Evolutionary conservation across 2,888 invertebrate species (phyloP).

Genomic region (Himalopsyche japonica): DNA sequence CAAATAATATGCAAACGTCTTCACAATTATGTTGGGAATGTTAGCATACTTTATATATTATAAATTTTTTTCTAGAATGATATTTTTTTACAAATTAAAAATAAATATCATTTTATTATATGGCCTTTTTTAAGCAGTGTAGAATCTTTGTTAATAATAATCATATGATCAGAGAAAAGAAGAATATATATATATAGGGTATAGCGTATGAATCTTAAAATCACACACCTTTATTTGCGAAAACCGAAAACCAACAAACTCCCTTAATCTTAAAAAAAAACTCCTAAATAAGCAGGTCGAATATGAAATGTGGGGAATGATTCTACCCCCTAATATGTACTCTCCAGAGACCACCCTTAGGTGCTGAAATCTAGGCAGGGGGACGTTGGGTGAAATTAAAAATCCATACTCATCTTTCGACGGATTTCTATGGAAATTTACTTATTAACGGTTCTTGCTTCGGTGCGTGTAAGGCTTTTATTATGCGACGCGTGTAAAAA

Average conservation of each 20-base stretch:
- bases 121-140: too few species aligned
- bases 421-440: conserved; percentile 39
- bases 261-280: conserved; percentile 24
- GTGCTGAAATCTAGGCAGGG: conserved; percentile 21
- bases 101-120: too few species aligned
- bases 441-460: conserved; percentile 34
- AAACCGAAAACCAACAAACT: background rate
- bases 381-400: conserved; percentile 35
- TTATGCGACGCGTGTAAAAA: conserved; percentile 35
- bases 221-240: background rate
- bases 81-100: too few species aligned
- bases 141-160: too few species aligned
- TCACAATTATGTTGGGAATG: too few species aligned
- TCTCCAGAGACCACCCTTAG: conserved; percentile 12
- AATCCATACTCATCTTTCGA: conserved; percentile 41
- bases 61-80: too few species aligned
- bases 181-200: too few species aligned
- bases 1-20: too few species aligned
- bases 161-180: too few species aligned
- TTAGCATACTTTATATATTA: too few species aligned
- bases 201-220: background rate
- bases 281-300: conserved; percentile 33
- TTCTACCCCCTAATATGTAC: background rate
- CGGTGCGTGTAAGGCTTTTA: conserved; percentile 30
- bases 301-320: conserved; percentile 22